Conservation (phyloP, 1,140 invertebrate genomes). For the Colletes gigas region DNA sequence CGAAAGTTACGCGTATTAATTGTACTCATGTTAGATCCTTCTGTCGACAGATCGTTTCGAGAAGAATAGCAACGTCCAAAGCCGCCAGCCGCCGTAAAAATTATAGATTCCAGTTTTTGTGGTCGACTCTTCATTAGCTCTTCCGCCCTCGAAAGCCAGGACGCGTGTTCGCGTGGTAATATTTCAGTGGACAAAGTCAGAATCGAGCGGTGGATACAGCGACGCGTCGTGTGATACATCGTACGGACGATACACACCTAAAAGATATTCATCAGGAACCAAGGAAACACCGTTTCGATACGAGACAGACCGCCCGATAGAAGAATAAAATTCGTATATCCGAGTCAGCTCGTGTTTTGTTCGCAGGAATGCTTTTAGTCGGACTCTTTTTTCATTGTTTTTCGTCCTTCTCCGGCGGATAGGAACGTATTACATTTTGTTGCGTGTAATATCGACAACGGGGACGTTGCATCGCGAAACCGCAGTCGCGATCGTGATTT, state of each 20-base stretch:
- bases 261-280: not conserved
- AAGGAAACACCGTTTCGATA: not conserved
- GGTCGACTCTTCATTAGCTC: not conserved
- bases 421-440: slow-evolving; percentile 25
- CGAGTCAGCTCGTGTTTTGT: slow-evolving; percentile 43
- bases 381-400: slow-evolving; percentile 14
- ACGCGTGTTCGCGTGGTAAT: not conserved
- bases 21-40: not conserved
- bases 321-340: slow-evolving; percentile 1
- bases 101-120: slow-evolving; percentile 1
- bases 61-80: not conserved
- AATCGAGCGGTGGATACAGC: not conserved
- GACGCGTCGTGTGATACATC: not conserved
- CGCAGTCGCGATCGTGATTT: slow-evolving; percentile 2
- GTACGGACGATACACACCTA: not conserved
- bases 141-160: not conserved
- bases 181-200: not conserved
- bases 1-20: not conserved
- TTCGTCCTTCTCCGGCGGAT: not conserved
- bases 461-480: not conserved
- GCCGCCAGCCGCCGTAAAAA: not conserved
- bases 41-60: slow-evolving; percentile 1
- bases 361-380: slow-evolving; percentile 36
- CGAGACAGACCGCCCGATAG: not conserved
- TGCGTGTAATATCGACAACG: slow-evolving; percentile 19